Conservation (phyloP, 2,113 vertebrate species). For the Apaloderma vittatum region DNA sequence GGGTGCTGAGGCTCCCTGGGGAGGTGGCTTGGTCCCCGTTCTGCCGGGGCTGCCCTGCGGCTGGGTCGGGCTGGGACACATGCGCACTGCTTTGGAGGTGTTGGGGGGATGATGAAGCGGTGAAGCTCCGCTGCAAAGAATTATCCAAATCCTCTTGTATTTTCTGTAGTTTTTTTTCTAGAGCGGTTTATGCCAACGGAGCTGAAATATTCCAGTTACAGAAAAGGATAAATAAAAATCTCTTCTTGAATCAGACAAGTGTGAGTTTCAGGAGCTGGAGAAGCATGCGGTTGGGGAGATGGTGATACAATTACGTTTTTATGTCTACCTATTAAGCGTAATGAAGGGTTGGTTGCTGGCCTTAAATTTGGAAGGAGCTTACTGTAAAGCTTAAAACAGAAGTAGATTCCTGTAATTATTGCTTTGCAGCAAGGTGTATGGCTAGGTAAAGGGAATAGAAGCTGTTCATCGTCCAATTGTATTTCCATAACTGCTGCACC, state of each 20-base stretch:
- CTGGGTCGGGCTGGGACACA: background rate
- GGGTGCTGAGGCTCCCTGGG: background rate
- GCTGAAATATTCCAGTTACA: background rate
- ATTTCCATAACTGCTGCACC: slow-evolving; percentile 23
- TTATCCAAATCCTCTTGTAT: background rate
- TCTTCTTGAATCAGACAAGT: slow-evolving; percentile 10
- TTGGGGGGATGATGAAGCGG: background rate
- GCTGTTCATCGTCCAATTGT: slow-evolving; percentile 60
- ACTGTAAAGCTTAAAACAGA: slow-evolving; percentile 69
- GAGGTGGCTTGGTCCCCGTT: background rate
- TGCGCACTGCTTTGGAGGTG: background rate
- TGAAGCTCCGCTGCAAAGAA: background rate
- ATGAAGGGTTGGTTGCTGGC: slow-evolving; percentile 70
- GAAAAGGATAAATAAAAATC: background rate
- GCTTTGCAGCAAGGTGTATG: slow-evolving; percentile 19
- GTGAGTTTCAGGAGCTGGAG: slow-evolving; percentile 24
- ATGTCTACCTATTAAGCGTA: slow-evolving; percentile 72
- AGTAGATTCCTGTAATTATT: slow-evolving; percentile 70
- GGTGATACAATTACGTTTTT: slow-evolving; percentile 68
- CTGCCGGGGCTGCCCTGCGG: background rate
- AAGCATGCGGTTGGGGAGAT: background rate
- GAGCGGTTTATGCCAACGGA: background rate
- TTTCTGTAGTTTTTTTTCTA: background rate
- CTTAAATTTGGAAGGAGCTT: slow-evolving; percentile 73
- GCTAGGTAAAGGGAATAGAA: slow-evolving; percentile 33